Conservation (phyloP, 2,797 vertebrate species). For the Rhynchotus rufescens region DNA sequence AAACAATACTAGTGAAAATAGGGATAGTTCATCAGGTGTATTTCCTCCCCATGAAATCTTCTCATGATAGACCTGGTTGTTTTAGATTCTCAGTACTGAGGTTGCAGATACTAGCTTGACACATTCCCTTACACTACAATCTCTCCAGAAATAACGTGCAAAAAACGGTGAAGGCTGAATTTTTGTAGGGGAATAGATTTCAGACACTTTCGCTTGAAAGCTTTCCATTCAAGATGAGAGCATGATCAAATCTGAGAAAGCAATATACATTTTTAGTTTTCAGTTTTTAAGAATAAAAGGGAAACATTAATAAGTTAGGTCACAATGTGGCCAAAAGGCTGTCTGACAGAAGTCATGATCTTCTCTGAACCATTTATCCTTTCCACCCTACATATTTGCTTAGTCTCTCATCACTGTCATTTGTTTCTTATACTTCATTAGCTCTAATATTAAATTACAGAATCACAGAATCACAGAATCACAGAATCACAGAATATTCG, state of each 20-base stretch:
- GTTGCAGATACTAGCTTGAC: neutral
- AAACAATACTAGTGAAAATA: neutral
- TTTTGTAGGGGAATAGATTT: neutral
- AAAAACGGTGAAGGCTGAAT: neutral
- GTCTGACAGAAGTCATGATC: neutral
- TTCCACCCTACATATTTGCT: neutral
- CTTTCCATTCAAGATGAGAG: neutral
- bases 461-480: too few species aligned
- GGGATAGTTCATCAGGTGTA: neutral
- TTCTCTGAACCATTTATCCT: neutral
- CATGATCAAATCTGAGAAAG: neutral
- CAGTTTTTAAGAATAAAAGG: neutral
- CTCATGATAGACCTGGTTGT: fast-evolving
- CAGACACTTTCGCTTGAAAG: neutral
- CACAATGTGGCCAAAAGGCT: neutral
- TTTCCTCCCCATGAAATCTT: neutral
- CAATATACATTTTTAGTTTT: neutral
- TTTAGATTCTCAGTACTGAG: fast-evolving
- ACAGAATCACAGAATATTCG: too few species aligned
- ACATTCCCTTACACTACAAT: neutral
- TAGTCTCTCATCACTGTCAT: neutral
- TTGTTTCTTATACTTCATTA: neutral
- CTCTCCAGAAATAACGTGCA: neutral
- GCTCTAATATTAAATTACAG: neutral
- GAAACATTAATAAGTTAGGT: neutral